Conservation (phyloP, 2,113 vertebrate species). For the Hemibagrus wyckioides region DNA sequence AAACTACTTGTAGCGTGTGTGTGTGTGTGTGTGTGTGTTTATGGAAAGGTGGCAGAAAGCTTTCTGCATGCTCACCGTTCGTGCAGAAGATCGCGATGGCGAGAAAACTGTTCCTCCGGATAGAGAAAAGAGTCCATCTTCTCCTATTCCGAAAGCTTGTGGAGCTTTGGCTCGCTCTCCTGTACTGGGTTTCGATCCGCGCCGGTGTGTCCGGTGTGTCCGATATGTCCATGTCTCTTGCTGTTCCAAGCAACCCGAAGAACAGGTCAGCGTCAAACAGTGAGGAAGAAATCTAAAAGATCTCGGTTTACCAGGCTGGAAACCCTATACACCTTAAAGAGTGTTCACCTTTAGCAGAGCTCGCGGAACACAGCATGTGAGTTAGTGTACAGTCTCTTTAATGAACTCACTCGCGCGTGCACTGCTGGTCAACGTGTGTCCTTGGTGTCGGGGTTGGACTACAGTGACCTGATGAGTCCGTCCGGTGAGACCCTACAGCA, state of each 20-base stretch:
- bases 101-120: conserved; percentile 38
- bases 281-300: not conserved
- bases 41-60: not conserved
- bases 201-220: conserved; percentile 41
- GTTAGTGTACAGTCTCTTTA: not conserved
- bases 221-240: conserved; percentile 61
- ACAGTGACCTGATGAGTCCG: not conserved
- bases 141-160: conserved; percentile 38
- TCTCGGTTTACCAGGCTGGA: not conserved
- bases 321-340: not conserved
- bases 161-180: conserved; percentile 32
- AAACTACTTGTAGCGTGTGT: conserved; percentile 18
- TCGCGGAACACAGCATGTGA: not conserved
- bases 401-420: not conserved
- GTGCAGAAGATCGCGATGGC: conserved; percentile 63
- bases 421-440: not conserved
- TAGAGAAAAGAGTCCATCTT: conserved; percentile 25
- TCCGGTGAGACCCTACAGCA: conserved; percentile 1
- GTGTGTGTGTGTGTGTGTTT: not conserved
- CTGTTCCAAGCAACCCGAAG: not conserved
- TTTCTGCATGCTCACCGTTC: conserved; percentile 63
- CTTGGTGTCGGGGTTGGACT: not conserved
- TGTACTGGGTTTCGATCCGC: conserved; percentile 46
- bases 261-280: not conserved
- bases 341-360: not conserved